Percentiles rank a stretch among this genome's conserved stretches.
These are phyloP conservation scores for Athalia circularis DNA, from an alignment of 2,888 invertebrate species.

Conservation along the genomic window DNA sequence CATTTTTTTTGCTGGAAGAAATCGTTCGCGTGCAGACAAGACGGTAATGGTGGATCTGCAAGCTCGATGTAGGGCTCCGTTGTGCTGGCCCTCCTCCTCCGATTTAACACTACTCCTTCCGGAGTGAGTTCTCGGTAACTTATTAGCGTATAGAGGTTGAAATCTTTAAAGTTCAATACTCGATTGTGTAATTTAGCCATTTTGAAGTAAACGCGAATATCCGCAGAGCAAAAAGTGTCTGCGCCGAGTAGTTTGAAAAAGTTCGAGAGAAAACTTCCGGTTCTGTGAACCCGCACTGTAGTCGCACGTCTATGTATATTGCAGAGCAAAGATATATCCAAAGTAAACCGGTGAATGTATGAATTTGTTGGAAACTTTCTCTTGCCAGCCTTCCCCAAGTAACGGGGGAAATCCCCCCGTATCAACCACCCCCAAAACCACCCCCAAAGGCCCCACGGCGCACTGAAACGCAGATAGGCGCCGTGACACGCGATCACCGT, in stretches of 20 bases:
- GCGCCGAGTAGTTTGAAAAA: not conserved
- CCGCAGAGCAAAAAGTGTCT: not conserved
- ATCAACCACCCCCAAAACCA: slow-evolving; percentile 43
- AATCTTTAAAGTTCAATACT: not conserved
- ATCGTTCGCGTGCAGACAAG: not conserved
- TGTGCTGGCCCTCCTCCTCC: slow-evolving; percentile 56
- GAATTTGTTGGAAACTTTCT: slow-evolving; percentile 41
- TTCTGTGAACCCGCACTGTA: slow-evolving; percentile 2
- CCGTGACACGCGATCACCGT: slow-evolving; percentile 64
- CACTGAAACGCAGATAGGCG: slow-evolving; percentile 47
- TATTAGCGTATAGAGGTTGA: not conserved
- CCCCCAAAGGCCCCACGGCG: slow-evolving; percentile 42
- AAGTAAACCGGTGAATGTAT: slow-evolving; percentile 26
- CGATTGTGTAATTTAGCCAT: not conserved
- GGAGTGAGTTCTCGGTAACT: slow-evolving; percentile 19
- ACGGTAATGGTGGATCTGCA: slow-evolving; percentile 57
- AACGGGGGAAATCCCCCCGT: slow-evolving; percentile 42
- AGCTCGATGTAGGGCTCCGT: slow-evolving; percentile 62
- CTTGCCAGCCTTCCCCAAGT: slow-evolving; percentile 40
- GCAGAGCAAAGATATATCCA: not conserved
- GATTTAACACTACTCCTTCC: slow-evolving; percentile 14
- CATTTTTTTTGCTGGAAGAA: not conserved
- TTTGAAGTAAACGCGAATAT: not conserved
- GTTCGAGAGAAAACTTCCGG: slow-evolving; percentile 21
- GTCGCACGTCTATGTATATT: not conserved